Base-by-base conservation (phyloP, 1,140 invertebrate genomes). In the Atopsyche davidsoni region DNA sequence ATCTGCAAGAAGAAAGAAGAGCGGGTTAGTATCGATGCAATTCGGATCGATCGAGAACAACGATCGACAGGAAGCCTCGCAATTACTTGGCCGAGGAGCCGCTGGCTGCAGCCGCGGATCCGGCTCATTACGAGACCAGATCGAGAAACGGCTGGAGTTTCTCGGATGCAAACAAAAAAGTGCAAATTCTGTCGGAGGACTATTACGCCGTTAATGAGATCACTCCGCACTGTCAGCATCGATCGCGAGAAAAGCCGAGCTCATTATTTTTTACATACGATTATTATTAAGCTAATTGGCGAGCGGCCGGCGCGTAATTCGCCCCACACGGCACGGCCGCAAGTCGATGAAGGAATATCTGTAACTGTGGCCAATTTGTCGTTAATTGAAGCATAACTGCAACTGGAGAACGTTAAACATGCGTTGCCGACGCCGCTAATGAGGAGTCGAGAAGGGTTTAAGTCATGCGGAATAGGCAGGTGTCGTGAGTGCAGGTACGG, bases 311-410 rank as follows among this genome's bases (percentile, higher is more conserved):
- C 28, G 46, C 32, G 47, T 55, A 41, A 41, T 32, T 44, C 38
- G 22, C 18, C 44, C 36, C 32, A 34, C 44, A 46, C 28, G 19
- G 44, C 18, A 46, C 34, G 46, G 31, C 39, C 39, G 46, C 46
- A 39, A 49, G 39, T 36, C 21, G 36, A 40, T 41, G 46, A 41
- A 34, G 47, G 35, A 44, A 42, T 52, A 57, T 57, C 55, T 28
- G 34, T 57, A 53, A 57, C 51, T 53, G 55, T 49, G 48, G 46
- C 51, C 44, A 58, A 58, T 58, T 58, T 58, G 55, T 53, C 51
- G 24, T 53, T 58, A 58, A 58, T 58, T 58, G 55, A 51, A 46
- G 39, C 48, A 39, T 53, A 58, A 58, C 46, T 58, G 55, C 46
- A 36, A 49, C 43, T 51, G 38, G 22, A 38, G 51, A 52, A 50